phyloP scores from a whole-genome alignment of 2,797 vertebrate genomes.

The Xenentodon cancila region DNA sequence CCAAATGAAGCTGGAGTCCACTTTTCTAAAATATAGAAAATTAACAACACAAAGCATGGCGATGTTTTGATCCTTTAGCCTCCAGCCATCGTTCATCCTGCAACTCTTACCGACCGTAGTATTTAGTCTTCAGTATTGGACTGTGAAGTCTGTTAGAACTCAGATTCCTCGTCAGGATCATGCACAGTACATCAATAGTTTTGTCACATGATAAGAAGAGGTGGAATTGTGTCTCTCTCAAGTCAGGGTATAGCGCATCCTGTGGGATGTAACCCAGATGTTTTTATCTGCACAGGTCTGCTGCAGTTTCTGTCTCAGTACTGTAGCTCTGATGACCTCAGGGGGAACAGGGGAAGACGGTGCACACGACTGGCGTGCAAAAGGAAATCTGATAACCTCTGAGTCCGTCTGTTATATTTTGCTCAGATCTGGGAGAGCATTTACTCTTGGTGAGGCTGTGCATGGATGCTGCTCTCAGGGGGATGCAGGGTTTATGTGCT shows the following conservation, averaged over 20 bases:
- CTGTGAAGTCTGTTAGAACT: conserved; percentile 24
- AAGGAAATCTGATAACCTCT: conserved; percentile 15
- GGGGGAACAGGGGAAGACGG: conserved; percentile 11
- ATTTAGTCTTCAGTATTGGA: neutral
- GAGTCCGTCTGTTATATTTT: conserved; percentile 28
- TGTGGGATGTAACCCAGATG: conserved; percentile 71
- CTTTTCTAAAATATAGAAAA: neutral
- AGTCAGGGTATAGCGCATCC: conserved; percentile 51
- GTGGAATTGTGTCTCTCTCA: conserved; percentile 44
- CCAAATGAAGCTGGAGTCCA: too few species aligned
- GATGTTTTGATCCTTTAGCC: neutral
- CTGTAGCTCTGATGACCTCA: conserved; percentile 48
- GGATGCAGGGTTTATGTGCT: conserved; percentile 5
- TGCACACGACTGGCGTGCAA: conserved; percentile 10
- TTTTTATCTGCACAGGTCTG: conserved; percentile 59
- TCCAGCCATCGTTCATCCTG: neutral
- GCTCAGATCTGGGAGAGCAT: conserved; percentile 32
- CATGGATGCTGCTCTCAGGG: conserved; percentile 14
- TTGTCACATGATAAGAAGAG: conserved; percentile 50
- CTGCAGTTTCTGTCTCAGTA: conserved; percentile 39
- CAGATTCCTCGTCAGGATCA: conserved; percentile 20
- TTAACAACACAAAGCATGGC: neutral
- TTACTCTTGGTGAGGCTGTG: conserved; percentile 39
- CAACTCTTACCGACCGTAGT: neutral
- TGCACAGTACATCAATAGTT: conserved; percentile 40